Percentiles rank a stretch among this genome's conserved stretches.
Conservation (phyloP, 2,888 invertebrate species). For the Frankliniella intonsa region DNA sequence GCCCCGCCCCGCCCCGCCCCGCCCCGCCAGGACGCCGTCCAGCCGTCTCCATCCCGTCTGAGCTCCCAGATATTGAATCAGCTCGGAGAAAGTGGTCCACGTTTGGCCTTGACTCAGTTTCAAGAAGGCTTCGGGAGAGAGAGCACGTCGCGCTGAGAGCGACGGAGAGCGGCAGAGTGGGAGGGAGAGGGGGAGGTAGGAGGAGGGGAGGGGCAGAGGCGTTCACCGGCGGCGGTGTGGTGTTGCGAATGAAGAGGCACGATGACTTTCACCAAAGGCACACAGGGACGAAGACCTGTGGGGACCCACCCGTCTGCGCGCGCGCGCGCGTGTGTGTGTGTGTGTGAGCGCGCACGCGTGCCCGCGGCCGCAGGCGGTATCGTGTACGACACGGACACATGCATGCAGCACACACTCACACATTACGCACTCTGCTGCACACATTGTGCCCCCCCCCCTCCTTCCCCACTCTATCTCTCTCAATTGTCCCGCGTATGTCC, state of each 20-base stretch:
- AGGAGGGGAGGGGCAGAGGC: not conserved
- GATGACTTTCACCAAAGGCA: slow-evolving; percentile 24
- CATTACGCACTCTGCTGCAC: not conserved
- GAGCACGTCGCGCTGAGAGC: not conserved
- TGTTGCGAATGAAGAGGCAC: slow-evolving; percentile 26
- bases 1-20: not conserved
- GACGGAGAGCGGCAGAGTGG: not conserved
- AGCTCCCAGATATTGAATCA: slow-evolving; percentile 20
- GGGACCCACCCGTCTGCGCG: not conserved
- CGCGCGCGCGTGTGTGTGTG: not conserved
- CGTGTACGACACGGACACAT: not conserved
- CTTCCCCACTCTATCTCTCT: no score
- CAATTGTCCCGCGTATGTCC: no score
- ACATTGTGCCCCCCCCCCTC: no score
- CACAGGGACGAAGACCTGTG: not conserved
- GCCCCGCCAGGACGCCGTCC: not conserved
- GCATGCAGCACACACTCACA: no score
- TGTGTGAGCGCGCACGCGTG: not conserved
- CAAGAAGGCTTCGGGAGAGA: slow-evolving; percentile 17
- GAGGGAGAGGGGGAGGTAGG: not conserved
- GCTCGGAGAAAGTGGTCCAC: slow-evolving; percentile 19
- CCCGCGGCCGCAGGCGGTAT: no score
- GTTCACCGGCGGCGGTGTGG: not conserved
- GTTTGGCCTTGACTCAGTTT: slow-evolving; percentile 26
- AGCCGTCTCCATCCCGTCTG: slow-evolving; percentile 3